Base-by-base conservation (phyloP, 2,113 vertebrate genomes). In the Meriones unguiculatus region DNA sequence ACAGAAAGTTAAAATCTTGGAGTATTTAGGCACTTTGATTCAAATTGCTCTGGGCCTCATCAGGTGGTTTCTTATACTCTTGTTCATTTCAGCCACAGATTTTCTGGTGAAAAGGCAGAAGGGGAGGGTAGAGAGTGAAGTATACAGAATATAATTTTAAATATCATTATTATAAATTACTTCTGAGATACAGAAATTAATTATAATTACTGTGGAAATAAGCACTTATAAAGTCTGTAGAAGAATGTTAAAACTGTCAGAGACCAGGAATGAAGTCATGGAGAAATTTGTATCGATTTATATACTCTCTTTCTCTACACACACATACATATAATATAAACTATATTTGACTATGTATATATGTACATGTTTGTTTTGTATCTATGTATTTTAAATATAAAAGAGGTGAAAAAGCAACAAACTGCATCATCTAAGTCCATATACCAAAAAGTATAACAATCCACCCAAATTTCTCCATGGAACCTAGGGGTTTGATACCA, bases 21-120 rank as follows among this genome's bases (percentile, higher is more conserved):
- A 7, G 18, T 90, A 72, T 62, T 97, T 90, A 96, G 50, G 38
- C 87, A 88, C 18, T 88, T 88, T 84, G 38, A 38, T 90, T 93
- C 13, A 72, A n/a, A 64, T 72, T 90, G 15, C 1, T 91, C 80
- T 77, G 25, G 62, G 20, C 4, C 9, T 12, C 25, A 17, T 90
- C 25, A 89, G 41, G 8, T 10, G 91, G 57, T 8, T 92, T 6
- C 13, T 22, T 67, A 35, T 11, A 32, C 80, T 59, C 14, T 22
- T 64, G 7, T 46, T 91, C 25, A 87, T 69, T 81, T 80, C 25
- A 69, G 46, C 6, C 73, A 17, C 3, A 87, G 41, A 77, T 91
- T 86, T 38, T 73, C 17, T 41, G 28, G 30, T 87, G 54, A 10
- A 18, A 4, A 52, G 24, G 28, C 52, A 87, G 32, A 7, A 46